Conservation (phyloP, 1,140 invertebrate genomes). For the Diabrotica virgifera region DNA sequence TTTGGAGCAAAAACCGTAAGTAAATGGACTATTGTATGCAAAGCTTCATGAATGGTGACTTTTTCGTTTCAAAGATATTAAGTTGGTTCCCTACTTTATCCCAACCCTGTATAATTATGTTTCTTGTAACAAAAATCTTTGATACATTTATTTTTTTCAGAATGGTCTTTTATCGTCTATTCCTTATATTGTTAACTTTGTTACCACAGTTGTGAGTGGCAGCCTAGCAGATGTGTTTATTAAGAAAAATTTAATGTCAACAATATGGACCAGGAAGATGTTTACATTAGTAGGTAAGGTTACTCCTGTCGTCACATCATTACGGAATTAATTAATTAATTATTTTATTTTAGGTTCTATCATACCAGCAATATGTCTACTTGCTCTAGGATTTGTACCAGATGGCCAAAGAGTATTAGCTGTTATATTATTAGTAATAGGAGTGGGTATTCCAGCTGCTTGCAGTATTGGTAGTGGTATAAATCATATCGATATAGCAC, state of each 20-base stretch:
- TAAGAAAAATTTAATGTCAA: constrained; percentile 53
- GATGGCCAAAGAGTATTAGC: constrained; percentile 53
- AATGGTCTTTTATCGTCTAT: constrained; percentile 72
- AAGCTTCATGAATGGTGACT: no score
- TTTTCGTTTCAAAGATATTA: no score
- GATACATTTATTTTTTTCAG: constrained; percentile 50
- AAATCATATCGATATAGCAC: constrained; percentile 72
- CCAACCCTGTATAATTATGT: no score
- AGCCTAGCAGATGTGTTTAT: constrained; percentile 61
- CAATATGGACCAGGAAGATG: constrained; percentile 59
- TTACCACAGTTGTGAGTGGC: constrained; percentile 63
- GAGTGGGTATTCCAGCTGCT: constrained; percentile 73
- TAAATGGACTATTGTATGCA: no score
- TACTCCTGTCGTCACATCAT: neutral
- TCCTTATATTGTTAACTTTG: constrained; percentile 73
- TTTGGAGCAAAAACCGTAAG: no score
- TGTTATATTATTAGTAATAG: constrained; percentile 60
- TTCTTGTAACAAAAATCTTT: no score
- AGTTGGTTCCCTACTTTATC: no score
- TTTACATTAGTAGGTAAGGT: constrained; percentile 61
- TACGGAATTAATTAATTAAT: no score
- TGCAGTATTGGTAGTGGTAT: constrained; percentile 65
- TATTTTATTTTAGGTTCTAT: constrained; percentile 51
- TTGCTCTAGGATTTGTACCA: constrained; percentile 59
- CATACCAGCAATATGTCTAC: constrained; percentile 58